Conservation (phyloP, 2,888 invertebrate genomes). For the Zygothrica quintamaculata region DNA sequence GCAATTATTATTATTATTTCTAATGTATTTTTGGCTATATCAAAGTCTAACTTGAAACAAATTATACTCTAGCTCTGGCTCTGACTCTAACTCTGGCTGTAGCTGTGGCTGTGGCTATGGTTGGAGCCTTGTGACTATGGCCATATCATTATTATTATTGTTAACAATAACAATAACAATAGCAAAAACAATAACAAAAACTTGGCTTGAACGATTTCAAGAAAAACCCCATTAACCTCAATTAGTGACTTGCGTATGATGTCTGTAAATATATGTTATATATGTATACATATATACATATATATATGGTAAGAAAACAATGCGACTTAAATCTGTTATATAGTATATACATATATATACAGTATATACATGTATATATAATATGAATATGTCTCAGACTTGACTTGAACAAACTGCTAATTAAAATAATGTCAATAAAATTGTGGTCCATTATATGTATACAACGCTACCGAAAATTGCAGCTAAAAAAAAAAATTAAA, state of each 20-base stretch:
- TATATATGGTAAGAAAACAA: no score
- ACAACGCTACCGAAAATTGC: conserved; percentile 75
- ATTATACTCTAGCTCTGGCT: conserved; percentile 12
- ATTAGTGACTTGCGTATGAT: conserved; percentile 76
- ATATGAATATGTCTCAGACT: conserved; percentile 3
- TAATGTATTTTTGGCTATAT: conserved; percentile 20
- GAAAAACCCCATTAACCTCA: conserved; percentile 79
- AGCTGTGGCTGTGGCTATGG: no score
- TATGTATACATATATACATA: no score
- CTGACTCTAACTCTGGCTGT: no score
- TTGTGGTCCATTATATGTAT: conserved; percentile 80
- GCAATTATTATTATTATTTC: conserved; percentile 7
- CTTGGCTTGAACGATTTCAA: conserved; percentile 69
- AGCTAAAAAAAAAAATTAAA: conserved; percentile 36
- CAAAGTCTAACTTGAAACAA: conserved; percentile 47
- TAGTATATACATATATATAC: no score
- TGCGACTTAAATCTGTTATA: conserved; percentile 42
- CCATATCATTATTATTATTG: conserved; percentile 28
- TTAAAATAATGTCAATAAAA: conserved; percentile 82
- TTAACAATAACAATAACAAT: background rate
- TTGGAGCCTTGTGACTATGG: conserved; percentile 49
- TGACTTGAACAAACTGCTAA: conserved; percentile 71
- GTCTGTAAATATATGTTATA: no score
- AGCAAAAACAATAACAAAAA: conserved; percentile 38
- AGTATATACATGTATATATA: no score